Percentiles rank a stretch among this genome's conserved stretches.
Evolutionary conservation across 2,888 invertebrate species (phyloP).

Genomic region (Euplagia quadripunctaria): DNA sequence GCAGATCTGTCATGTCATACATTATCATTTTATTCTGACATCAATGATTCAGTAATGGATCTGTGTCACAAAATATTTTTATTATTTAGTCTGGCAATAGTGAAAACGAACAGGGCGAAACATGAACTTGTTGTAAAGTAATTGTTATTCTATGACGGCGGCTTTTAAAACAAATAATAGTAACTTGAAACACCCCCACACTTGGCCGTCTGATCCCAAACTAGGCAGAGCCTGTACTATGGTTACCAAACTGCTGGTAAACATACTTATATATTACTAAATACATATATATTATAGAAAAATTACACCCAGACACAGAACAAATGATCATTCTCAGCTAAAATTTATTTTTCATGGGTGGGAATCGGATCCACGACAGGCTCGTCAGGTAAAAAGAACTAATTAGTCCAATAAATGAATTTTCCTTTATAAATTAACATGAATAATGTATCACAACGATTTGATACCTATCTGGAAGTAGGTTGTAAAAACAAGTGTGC

Average conservation of each 20-base stretch:
- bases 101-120: not conserved
- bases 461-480: constrained; percentile 5
- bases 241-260: too few species aligned
- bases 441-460: constrained; percentile 10
- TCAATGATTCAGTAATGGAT: not conserved
- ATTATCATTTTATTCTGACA: not conserved
- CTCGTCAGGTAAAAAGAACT: too few species aligned
- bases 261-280: too few species aligned
- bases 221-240: too few species aligned
- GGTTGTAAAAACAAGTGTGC: constrained; percentile 28
- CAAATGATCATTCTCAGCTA: too few species aligned
- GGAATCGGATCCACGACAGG: too few species aligned
- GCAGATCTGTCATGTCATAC: not conserved
- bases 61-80: not conserved
- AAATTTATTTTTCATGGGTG: too few species aligned
- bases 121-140: not conserved
- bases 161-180: too few species aligned
- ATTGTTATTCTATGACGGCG: not conserved
- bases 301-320: not conserved
- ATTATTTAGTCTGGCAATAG: not conserved
- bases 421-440: not conserved
- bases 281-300: not conserved
- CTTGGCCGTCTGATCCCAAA: too few species aligned
- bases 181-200: too few species aligned
- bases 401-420: too few species aligned